Percentiles rank a stretch among this genome's conserved stretches.
Evolutionary conservation across 2,888 invertebrate genomes (phyloP).

Genomic region (Cephus spinipes): DNA sequence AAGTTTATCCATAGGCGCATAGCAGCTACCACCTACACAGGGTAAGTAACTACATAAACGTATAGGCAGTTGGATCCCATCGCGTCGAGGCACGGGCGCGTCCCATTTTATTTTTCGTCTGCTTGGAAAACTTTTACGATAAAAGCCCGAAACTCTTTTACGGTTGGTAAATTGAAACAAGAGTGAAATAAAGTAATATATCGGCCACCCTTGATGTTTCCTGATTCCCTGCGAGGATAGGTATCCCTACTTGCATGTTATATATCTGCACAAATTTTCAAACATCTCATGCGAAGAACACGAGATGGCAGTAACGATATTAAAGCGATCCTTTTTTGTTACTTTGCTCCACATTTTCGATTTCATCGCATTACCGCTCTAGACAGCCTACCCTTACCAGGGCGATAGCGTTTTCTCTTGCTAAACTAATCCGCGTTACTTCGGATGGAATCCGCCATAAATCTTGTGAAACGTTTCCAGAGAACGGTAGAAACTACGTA

Average conservation of each 20-base stretch:
- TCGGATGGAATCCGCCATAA: neutral
- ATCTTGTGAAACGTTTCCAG: neutral
- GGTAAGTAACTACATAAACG: too few species aligned
- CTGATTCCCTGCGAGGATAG: neutral
- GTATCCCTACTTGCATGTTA: neutral
- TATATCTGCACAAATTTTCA: neutral
- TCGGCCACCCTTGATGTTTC: slow-evolving; percentile 7
- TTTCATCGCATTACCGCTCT: neutral
- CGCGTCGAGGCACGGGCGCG: neutral
- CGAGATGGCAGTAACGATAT: neutral
- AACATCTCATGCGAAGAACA: neutral
- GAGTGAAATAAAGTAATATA: slow-evolving; percentile 40
- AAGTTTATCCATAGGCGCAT: neutral
- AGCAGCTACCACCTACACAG: neutral
- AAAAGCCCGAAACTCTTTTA: slow-evolving; percentile 47
- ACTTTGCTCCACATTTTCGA: neutral
- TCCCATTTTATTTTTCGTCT: slow-evolving; percentile 11
- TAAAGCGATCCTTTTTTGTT: neutral
- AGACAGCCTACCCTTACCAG: neutral
- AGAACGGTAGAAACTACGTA: neutral
- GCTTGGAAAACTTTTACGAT: slow-evolving; percentile 44
- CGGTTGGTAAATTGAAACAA: slow-evolving; percentile 48
- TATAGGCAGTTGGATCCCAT: slow-evolving; percentile 1
- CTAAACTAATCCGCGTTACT: neutral
- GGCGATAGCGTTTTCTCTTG: neutral